phyloP scores from a whole-genome alignment of 53 echinoderm and acorn worm genomes.

The Echinometra lucunter region DNA sequence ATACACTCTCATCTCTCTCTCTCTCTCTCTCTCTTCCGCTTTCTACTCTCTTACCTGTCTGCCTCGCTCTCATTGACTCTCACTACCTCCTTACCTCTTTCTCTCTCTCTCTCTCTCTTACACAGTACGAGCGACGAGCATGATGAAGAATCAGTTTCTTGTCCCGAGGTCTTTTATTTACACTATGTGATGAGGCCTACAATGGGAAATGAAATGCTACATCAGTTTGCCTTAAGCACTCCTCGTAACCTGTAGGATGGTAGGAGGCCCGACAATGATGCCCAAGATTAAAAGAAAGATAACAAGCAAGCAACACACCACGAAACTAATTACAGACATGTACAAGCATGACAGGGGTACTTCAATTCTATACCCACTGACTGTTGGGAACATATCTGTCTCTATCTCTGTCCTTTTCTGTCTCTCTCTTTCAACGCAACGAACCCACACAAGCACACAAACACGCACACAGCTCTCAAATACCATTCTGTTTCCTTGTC shows the following conservation, averaged over 20 bases:
- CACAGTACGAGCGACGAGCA: no score
- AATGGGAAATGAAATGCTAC: not conserved
- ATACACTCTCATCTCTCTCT: no score
- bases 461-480: not conserved
- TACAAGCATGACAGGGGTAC: no score
- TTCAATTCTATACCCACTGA: not conserved
- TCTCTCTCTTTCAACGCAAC: not conserved
- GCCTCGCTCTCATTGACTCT: no score
- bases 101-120: not conserved
- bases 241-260: not conserved
- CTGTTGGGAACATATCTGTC: not conserved
- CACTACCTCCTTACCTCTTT: no score
- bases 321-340: conserved; percentile 15
- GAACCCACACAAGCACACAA: not conserved
- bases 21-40: no score
- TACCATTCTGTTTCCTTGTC: not conserved
- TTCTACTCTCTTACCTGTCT: no score
- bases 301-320: not conserved
- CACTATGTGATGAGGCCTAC: not conserved
- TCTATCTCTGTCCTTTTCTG: not conserved
- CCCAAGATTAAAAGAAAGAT: conserved; percentile 16
- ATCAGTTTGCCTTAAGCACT: not conserved
- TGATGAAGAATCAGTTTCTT: not conserved
- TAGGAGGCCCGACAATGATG: not conserved
- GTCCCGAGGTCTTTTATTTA: not conserved